A percentile compares a stretch with the other conserved stretches of the same genome.
phyloP scores from a whole-genome alignment of 2,797 vertebrate genomes.

The Acrossocheilus fasciatus region DNA sequence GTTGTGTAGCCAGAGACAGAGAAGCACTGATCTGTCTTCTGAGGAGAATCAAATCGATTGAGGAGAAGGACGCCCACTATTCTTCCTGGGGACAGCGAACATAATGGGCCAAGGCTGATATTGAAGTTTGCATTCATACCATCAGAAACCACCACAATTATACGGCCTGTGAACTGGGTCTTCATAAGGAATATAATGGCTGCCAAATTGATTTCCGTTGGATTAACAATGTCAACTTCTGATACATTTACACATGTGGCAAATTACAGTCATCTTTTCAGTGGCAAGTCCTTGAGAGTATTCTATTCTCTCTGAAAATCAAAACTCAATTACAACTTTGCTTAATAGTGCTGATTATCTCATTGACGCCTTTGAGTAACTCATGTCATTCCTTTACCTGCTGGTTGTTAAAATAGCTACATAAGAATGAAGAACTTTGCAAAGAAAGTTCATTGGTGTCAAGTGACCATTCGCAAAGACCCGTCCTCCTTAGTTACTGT shows the following conservation, averaged over 20 bases:
- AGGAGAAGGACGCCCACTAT: slow-evolving; percentile 50
- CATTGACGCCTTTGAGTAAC: slow-evolving; percentile 46
- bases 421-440: neutral
- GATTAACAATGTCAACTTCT: slow-evolving; percentile 56
- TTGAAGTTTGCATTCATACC: slow-evolving; percentile 65
- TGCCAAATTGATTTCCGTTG: slow-evolving; percentile 73
- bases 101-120: slow-evolving; percentile 60
- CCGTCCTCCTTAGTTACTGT: too few relatives aligned
- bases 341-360: slow-evolving; percentile 67
- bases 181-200: slow-evolving; percentile 57
- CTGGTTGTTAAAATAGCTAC: slow-evolving; percentile 15
- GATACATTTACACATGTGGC: slow-evolving; percentile 48
- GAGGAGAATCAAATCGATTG: slow-evolving; percentile 67
- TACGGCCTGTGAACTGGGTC: slow-evolving; percentile 58
- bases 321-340: slow-evolving; percentile 62
- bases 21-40: slow-evolving; percentile 44
- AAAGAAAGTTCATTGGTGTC: neutral
- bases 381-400: slow-evolving; percentile 27
- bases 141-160: slow-evolving; percentile 64
- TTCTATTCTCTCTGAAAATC: slow-evolving; percentile 60
- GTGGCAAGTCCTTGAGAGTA: slow-evolving; percentile 70
- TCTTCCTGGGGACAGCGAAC: slow-evolving; percentile 59
- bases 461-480: neutral
- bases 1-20: slow-evolving; percentile 15
- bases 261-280: slow-evolving; percentile 65